Evolutionary conservation across 1,140 invertebrate genomes (phyloP), one percentile per base, ranked within the genome.

Genomic region (Lepidostoma basale): DNA sequence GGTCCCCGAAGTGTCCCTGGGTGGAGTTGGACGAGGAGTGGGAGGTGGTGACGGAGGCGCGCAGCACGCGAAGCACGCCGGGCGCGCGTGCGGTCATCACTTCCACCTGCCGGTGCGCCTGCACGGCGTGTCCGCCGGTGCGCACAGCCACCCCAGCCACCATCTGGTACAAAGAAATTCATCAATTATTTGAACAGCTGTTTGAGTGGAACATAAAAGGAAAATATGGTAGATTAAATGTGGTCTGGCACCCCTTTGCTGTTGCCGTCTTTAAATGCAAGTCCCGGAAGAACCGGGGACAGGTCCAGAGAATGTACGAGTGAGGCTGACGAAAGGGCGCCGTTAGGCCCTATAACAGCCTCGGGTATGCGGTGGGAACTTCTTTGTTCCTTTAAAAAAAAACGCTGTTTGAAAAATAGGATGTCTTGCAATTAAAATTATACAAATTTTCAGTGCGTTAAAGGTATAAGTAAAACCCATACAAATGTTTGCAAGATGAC

Each of bases 1-100:
- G 39, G 44, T 69, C 70, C 39, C 69, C 70, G 45, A 73, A 73
- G 49, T 69, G 56, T 36, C 54, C 54, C 54, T 40, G 30, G 12
- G 81, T 79, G 25, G 74, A 70, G 2, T 79, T 77, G 3, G 81
- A 73, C 0, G 80, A 75, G 42, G 81, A 78, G 69, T 80, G 79
- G 47, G 80, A 82, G 1, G 80, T 78, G 20, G 82, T 81, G 23
- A 80, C 76, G 71, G 81, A 74, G 3, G 82, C 81, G 10, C 78
- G 64, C 44, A 69, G 76, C 56, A 83, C 76, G 5, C 76, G 75
- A 3, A 80, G 75, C 8, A 79, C 75, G 1, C 81, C 81, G 4
- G 81, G 81, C 16, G 73, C 78, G 63, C 78, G 81, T 0, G 81
- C 80, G 67, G 82, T 75, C 58, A 83, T 52, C 49, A 83, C 80